Percentiles rank a stretch among this genome's conserved stretches.
These are phyloP conservation scores for Drosophila kambysellisi DNA, from an alignment of 2,888 invertebrate genomes.

Conservation along the genomic window DNA sequence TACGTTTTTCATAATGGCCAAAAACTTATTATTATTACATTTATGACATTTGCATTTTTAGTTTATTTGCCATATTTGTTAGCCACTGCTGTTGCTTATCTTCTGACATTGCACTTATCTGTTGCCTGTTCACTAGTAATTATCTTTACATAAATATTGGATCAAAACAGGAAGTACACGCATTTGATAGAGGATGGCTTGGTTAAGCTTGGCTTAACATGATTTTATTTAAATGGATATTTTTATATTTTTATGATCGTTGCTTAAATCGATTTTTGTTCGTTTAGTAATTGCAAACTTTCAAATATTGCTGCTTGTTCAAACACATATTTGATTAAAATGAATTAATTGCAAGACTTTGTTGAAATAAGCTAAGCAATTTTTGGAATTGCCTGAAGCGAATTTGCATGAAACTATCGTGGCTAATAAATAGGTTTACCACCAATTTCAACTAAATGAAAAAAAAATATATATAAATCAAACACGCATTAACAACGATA, in stretches of 20 bases:
- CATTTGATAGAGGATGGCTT: not conserved
- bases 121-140: slow-evolving; percentile 11
- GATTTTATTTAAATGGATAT: slow-evolving; percentile 8
- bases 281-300: not conserved
- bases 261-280: not conserved
- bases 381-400: not conserved
- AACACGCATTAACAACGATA: slow-evolving; percentile 37
- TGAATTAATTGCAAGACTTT: not conserved
- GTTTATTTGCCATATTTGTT: slow-evolving; percentile 21
- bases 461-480: slow-evolving; percentile 25
- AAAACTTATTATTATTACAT: slow-evolving; percentile 41
- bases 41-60: slow-evolving; percentile 58
- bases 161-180: slow-evolving; percentile 35
- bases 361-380: slow-evolving; percentile 1
- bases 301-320: not conserved
- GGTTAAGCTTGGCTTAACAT: not conserved
- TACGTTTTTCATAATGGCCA: slow-evolving; percentile 42
- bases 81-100: not conserved
- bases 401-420: slow-evolving; percentile 32
- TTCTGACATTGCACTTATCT: slow-evolving; percentile 12
- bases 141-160: slow-evolving; percentile 16
- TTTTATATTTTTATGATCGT: not conserved
- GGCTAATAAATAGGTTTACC: slow-evolving; percentile 10
- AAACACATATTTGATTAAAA: not conserved
- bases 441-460: not conserved